Evolutionary conservation across 2,113 vertebrate species (phyloP), one percentile per base, ranked within the genome.

Genomic region (Regulus satrapa): DNA sequence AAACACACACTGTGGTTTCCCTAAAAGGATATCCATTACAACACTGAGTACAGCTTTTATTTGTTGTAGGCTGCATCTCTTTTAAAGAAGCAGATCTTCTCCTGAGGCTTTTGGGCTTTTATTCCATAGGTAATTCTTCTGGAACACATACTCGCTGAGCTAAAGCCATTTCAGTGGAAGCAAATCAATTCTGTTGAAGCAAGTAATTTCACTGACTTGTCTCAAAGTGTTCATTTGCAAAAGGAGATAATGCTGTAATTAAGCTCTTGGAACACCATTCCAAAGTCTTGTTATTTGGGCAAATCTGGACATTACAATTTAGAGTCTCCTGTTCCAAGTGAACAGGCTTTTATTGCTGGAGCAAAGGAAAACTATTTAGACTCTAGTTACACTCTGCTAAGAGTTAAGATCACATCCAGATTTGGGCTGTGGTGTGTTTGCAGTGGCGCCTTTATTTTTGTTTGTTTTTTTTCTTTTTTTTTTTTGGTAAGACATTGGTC

Each of bases 181-280:
- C 40, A 94, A 90, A 88, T 82, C 15, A 94, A 72, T 82, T 85
- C 72, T 46, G 43, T 4, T 74, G 36, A 74, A 95, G 74, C 64
- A 72, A 93, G 63, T 80, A 1, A 92, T 93, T 87, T 87, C 66
- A 78, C 59, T 82, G 74, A 85, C 81, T 91, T 9, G 6, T 75
- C 69, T 94, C 64, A 45, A 66, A 91, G 66, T 49, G 66, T 79
- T 82, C 62, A 88, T 89, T 91, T 94, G 46, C 49, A 85, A 79
- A 95, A 85, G 32, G n/a, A 89, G 81, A 58, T 73, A 93, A 89
- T 85, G 54, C 41, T 51, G 75, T 80, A 82, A 91, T 85, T 92
- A 93, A 92, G 29, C 48, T 88, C 56, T 78, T 64, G 48, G 81
- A 89, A 93, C 46, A 59, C 26, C 9, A 8, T 3, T n/a, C n/a